phyloP scores from a whole-genome alignment of 1,140 invertebrate species.

The Neuroterus valhalla region DNA sequence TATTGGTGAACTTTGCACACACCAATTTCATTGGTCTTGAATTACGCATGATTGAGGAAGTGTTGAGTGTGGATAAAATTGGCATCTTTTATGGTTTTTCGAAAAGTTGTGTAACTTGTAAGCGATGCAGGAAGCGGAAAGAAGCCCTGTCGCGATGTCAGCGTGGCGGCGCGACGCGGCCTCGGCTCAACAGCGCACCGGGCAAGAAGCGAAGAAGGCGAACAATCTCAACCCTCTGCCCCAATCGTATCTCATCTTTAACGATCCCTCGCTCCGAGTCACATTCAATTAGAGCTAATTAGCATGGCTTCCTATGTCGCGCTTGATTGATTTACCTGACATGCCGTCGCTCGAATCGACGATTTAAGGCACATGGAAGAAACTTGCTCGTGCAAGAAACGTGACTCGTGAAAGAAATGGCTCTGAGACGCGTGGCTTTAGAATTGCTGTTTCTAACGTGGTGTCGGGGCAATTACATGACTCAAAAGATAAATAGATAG shows the following conservation, averaged over 20 bases:
- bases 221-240: conserved; percentile 16
- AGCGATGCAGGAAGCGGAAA: conserved; percentile 23
- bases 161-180: no score
- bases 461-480: conserved; percentile 26
- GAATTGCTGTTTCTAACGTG: conserved; percentile 27
- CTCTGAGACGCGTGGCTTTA: conserved; percentile 25
- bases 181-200: no score
- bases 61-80: neutral
- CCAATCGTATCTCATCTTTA: conserved; percentile 24
- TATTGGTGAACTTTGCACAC: no score
- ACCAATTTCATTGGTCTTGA: no score
- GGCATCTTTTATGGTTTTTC: conserved; percentile 23
- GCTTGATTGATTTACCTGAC: conserved; percentile 30
- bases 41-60: no score
- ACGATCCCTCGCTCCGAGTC: conserved; percentile 24
- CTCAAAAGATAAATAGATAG: conserved; percentile 31
- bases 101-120: neutral
- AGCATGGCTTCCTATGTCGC: conserved; percentile 30
- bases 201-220: conserved; percentile 15
- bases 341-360: conserved; percentile 20
- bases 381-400: conserved; percentile 27
- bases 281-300: conserved; percentile 29
- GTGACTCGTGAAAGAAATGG: conserved; percentile 26
- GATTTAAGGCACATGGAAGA: conserved; percentile 27
- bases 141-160: conserved; percentile 6